phyloP scores from a whole-genome alignment of 2,797 vertebrate species.

The Enteromius anoplus region DNA sequence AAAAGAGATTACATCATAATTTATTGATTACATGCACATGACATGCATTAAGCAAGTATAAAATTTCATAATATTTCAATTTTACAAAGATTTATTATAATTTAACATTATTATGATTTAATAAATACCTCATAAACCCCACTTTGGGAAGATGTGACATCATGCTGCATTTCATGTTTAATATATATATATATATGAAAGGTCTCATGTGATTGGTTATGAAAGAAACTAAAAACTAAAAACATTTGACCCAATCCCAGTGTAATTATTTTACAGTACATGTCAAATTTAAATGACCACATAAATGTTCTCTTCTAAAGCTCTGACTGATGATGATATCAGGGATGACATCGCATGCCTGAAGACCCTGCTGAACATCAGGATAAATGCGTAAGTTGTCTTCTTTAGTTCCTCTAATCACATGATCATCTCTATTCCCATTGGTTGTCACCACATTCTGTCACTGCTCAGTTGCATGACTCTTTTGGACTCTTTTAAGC shows the following conservation, averaged over 20 bases:
- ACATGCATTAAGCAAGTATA: no score
- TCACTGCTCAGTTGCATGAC: not conserved
- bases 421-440: not conserved
- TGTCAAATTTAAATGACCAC: not conserved
- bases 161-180: no score
- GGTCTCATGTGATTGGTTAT: not conserved
- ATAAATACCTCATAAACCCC: no score
- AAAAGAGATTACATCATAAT: not conserved
- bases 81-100: no score
- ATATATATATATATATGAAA: no score
- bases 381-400: not conserved
- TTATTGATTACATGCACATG: no score
- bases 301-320: constrained; percentile 43
- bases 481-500: not conserved
- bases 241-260: not conserved
- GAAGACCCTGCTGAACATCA: not conserved
- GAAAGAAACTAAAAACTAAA: not conserved
- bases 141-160: no score
- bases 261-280: no score
- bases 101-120: no score
- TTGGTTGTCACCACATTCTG: not conserved
- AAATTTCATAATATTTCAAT: no score
- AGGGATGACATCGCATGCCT: constrained; percentile 21
- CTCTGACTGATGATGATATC: constrained; percentile 59
- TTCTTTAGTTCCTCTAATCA: not conserved